Conservation (phyloP, 2,797 vertebrate species). For the Corythornis leucogaster region DNA sequence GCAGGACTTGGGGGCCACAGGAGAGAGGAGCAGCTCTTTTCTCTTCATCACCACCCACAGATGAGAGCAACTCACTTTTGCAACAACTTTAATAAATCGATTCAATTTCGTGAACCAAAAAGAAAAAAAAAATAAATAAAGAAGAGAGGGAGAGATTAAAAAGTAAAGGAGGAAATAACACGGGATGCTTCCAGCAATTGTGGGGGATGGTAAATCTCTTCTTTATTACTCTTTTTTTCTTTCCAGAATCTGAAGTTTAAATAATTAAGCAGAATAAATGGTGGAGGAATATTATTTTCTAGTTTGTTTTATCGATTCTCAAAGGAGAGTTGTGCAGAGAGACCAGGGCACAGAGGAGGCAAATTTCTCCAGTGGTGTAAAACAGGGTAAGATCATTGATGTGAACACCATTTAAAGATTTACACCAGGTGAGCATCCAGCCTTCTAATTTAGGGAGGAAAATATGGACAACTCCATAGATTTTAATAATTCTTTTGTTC, state of each 20-base stretch:
- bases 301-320: slow-evolving; percentile 49
- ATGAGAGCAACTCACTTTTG: slow-evolving; percentile 32
- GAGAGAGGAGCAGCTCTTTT: neutral
- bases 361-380: slow-evolving; percentile 4
- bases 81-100: slow-evolving; percentile 61
- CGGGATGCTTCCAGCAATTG: slow-evolving; percentile 2
- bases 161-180: slow-evolving; percentile 30
- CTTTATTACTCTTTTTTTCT: slow-evolving; percentile 58
- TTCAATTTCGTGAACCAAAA: slow-evolving; percentile 58
- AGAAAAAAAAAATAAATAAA: neutral
- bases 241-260: slow-evolving; percentile 40
- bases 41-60: slow-evolving; percentile 27
- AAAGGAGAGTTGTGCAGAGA: neutral
- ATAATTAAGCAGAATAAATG: slow-evolving; percentile 54
- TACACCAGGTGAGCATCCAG: slow-evolving; percentile 7
- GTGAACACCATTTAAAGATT: neutral
- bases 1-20: neutral
- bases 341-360: neutral
- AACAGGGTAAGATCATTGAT: slow-evolving; percentile 7
- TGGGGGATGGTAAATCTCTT: slow-evolving; percentile 40
- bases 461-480: neutral
- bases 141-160: neutral
- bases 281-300: neutral
- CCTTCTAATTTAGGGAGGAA: neutral
- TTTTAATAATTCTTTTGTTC: slow-evolving; percentile 11